phyloP scores from a whole-genome alignment of 2,113 vertebrate genomes.

The Nothocercus julius region DNA sequence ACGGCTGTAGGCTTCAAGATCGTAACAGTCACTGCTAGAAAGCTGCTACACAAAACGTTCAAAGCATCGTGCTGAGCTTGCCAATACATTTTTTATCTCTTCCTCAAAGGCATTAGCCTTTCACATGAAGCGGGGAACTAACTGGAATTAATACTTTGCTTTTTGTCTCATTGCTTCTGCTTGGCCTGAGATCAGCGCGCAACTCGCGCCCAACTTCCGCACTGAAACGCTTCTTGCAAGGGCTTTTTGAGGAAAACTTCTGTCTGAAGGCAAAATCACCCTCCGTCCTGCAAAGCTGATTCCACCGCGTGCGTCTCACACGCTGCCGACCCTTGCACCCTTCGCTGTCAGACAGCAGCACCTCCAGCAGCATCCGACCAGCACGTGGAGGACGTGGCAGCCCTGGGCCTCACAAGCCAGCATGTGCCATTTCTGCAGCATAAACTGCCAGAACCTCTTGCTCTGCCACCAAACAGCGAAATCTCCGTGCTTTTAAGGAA shows the following conservation, averaged over 20 bases:
- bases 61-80: neutral
- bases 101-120: neutral
- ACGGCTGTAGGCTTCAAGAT: too few relatives aligned
- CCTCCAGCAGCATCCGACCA: neutral
- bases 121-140: neutral
- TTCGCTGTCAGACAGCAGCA: neutral
- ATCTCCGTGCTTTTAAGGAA: too few relatives aligned
- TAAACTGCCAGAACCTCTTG: neutral
- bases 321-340: neutral
- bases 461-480: neutral
- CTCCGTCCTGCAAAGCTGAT: neutral
- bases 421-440: neutral
- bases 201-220: neutral
- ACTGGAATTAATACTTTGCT: neutral
- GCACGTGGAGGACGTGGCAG: accelerated
- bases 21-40: neutral
- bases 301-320: neutral
- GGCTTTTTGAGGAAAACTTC: neutral
- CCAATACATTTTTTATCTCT: neutral
- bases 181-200: neutral
- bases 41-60: neutral
- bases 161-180: neutral
- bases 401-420: neutral
- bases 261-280: neutral
- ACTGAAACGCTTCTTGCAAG: neutral